Base-by-base conservation (phyloP, 2,797 vertebrate genomes). In the Neopelma chrysocephalum region DNA sequence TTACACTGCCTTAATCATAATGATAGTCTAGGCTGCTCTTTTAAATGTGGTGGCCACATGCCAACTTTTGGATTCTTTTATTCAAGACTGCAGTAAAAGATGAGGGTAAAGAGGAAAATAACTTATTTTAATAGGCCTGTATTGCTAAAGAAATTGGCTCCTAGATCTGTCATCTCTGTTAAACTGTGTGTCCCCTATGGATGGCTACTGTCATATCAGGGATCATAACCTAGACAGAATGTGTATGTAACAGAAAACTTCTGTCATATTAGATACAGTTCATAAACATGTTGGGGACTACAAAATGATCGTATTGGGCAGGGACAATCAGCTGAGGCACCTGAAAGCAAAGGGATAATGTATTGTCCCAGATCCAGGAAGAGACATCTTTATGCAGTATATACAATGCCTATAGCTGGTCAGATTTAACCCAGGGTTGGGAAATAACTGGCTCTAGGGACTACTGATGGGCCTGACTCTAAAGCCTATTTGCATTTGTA, bases 401-500 rank as follows among this genome's bases (percentile, higher is more conserved):
- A 32, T 76, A 27, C 51, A 54, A 7, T 61, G 51, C 73, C 62
- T 1, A 1, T 29, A 43, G 77, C 47, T 79, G 77, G 73, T 62
- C 54, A 72, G 29, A 22, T 83, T 64, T 75, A 89, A 81, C 31
- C 8, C 27, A 15, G 10, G 7, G 12, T 15, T 50, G 40, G 84
- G 86, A 84, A 96, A 53, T 58, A 60, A 53, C 43, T 93, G 58
- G 43, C 88, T 94, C 26, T 88, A 53, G 78, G 92, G 89, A 15
- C 56, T 90, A 4, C 70, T 27, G 50, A 51, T 71, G 51, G 72
- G 40, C 32, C n/a, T 84, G 58, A 56, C 62, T 68, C 40, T 58
- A 56, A 45, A 76, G 12, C n/a, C 62, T 20, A 3, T 94, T 95
- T 94, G 62, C 60, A 38, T 96, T 89, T 80, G 48, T 82, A 45